A percentile compares a stretch with the other conserved stretches of the same genome.
Conservation (phyloP, 2,797 vertebrate species). For the Melanotaenia boesemani region DNA sequence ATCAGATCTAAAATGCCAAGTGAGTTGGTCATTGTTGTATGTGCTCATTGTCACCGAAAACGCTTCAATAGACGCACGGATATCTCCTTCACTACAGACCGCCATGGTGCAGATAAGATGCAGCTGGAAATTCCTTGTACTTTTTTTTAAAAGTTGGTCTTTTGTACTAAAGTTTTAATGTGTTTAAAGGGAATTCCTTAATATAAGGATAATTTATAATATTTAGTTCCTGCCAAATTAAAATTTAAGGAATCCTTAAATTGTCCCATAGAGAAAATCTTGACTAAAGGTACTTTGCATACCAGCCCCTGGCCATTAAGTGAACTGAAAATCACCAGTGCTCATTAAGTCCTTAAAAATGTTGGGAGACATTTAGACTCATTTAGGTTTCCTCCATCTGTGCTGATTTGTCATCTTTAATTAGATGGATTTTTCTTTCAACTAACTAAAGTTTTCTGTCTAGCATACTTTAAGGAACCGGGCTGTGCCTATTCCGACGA, state of each 20-base stretch:
- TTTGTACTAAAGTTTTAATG: neutral
- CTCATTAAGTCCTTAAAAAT: neutral
- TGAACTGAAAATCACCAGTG: neutral
- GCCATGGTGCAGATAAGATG: too few species aligned
- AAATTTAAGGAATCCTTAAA: neutral
- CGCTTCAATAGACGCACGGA: too few species aligned
- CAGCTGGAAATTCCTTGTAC: too few species aligned
- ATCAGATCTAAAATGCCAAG: neutral
- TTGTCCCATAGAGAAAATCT: neutral
- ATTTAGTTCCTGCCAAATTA: too few species aligned
- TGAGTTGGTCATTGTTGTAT: too few species aligned
- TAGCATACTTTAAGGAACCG: constrained; percentile 91
- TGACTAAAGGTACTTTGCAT: neutral
- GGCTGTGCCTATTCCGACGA: constrained; percentile 90
- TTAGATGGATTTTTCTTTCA: neutral
- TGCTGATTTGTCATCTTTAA: neutral
- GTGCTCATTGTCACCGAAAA: too few species aligned
- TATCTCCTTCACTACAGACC: too few species aligned
- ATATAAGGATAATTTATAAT: neutral
- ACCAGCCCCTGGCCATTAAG: neutral
- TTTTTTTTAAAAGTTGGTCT: too few species aligned
- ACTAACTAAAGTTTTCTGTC: constrained; percentile 16
- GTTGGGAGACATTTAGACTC: neutral
- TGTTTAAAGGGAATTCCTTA: neutral
- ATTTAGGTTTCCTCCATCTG: neutral